phyloP scores from a whole-genome alignment of 2,113 vertebrate species.

The Catharus bicknelli region DNA sequence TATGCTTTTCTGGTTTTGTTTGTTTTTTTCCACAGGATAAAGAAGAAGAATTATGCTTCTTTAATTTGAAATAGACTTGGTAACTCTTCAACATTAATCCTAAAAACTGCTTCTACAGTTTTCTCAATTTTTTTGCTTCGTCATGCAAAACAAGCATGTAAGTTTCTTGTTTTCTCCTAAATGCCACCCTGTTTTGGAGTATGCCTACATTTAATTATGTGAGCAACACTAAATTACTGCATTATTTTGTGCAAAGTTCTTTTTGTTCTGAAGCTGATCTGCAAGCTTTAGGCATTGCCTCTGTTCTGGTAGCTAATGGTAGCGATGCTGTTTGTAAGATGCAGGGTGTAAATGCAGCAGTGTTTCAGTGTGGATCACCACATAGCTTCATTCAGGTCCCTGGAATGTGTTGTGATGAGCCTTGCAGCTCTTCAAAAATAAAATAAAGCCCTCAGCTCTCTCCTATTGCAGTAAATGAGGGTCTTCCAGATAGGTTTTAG shows the following conservation, averaged over 20 bases:
- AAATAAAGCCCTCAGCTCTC: background rate
- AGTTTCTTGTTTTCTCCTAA: slow-evolving; percentile 64
- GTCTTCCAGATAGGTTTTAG: background rate
- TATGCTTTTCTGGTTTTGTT: background rate
- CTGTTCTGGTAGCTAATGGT: background rate
- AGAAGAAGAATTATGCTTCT: slow-evolving; percentile 51
- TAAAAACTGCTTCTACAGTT: slow-evolving; percentile 56
- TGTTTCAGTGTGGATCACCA: background rate
- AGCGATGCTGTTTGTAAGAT: background rate
- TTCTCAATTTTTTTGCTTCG: slow-evolving; percentile 59
- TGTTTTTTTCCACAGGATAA: slow-evolving; percentile 50
- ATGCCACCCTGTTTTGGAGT: slow-evolving; percentile 7
- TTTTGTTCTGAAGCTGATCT: slow-evolving; percentile 30
- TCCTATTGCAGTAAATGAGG: background rate
- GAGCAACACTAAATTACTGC: slow-evolving; percentile 24
- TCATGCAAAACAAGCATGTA: slow-evolving; percentile 66
- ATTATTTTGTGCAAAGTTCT: slow-evolving; percentile 11
- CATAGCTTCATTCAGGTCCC: background rate
- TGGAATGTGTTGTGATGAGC: background rate
- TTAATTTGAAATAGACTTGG: slow-evolving; percentile 38
- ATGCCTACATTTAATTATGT: slow-evolving; percentile 51
- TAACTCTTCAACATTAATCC: slow-evolving; percentile 42
- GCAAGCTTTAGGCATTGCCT: background rate
- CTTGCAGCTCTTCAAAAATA: background rate
- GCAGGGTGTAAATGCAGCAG: background rate